phyloP scores from a whole-genome alignment of 2,888 invertebrate species.

The Myopa tessellatipennis region DNA sequence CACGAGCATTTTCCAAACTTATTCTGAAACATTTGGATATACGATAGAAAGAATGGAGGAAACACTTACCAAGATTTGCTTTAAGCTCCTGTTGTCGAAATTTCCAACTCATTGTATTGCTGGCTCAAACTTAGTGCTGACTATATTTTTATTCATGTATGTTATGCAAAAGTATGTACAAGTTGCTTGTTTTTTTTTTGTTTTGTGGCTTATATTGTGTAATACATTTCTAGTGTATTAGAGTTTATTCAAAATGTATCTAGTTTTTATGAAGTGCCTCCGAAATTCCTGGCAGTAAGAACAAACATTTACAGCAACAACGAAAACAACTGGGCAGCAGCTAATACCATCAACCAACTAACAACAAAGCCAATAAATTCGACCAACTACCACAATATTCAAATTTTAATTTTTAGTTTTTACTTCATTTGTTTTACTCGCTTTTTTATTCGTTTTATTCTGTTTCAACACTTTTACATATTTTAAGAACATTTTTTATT shows the following conservation, averaged over 20 bases:
- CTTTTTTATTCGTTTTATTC: background rate
- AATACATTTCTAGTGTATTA: too few relatives aligned
- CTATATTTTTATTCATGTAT: too few relatives aligned
- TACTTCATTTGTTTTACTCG: background rate
- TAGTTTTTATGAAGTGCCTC: too few relatives aligned
- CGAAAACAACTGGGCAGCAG: background rate
- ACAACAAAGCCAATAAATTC: background rate
- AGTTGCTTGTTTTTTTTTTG: background rate
- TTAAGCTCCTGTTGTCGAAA: slow-evolving; percentile 21
- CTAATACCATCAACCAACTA: background rate
- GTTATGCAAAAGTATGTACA: background rate
- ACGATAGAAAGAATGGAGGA: background rate
- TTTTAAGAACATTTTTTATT: background rate
- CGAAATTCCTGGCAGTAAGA: too few relatives aligned
- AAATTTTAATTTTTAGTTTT: background rate
- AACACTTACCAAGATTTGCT: slow-evolving; percentile 11
- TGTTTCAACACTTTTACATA: background rate
- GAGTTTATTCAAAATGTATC: too few relatives aligned
- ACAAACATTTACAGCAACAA: background rate
- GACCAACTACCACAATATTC: background rate
- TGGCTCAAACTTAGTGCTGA: too few relatives aligned
- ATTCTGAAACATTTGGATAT: too few relatives aligned
- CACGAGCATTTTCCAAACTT: too few relatives aligned
- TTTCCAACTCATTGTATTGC: slow-evolving; percentile 29
- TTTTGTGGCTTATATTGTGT: background rate